Percentiles rank a stretch among this genome's conserved stretches.
phyloP scores from a whole-genome alignment of 1,140 invertebrate species.

The Tetramorium parvispinum region DNA sequence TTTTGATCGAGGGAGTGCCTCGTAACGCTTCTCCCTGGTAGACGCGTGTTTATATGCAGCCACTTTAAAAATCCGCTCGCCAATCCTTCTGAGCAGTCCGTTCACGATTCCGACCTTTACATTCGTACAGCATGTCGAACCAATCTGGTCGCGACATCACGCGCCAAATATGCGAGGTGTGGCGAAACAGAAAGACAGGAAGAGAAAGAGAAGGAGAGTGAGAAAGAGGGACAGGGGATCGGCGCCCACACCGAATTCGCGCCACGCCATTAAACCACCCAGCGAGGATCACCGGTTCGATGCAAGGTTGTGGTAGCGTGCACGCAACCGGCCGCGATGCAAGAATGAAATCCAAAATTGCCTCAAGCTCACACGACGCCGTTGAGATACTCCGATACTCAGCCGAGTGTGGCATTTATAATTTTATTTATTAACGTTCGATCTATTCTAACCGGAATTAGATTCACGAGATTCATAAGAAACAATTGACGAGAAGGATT shows the following conservation, averaged over 20 bases:
- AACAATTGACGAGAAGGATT: not conserved
- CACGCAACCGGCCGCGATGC: not conserved
- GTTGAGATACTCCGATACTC: no score
- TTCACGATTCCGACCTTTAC: conserved; percentile 76
- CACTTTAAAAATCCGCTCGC: conserved; percentile 68
- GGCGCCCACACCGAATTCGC: conserved; percentile 82
- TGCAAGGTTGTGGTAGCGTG: conserved; percentile 61
- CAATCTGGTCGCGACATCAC: conserved; percentile 82
- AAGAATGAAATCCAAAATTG: conserved; percentile 17
- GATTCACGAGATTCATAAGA: not conserved
- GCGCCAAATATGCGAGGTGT: conserved; percentile 85
- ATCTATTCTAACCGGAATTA: not conserved
- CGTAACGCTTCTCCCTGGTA: conserved; percentile 43
- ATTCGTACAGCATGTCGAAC: conserved; percentile 77
- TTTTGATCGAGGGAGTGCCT: conserved; percentile 49
- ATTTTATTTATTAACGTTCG: not conserved
- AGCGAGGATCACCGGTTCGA: conserved; percentile 63
- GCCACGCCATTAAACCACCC: conserved; percentile 71
- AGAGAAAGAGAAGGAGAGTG: conserved; percentile 1
- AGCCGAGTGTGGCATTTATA: no score
- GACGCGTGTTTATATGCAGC: conserved; percentile 30
- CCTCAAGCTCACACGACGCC: not conserved
- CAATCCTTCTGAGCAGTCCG: conserved; percentile 66
- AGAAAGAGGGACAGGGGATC: conserved; percentile 46
- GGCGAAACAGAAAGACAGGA: conserved; percentile 71